phyloP scores from a whole-genome alignment of 1,140 invertebrate species.

The Nylanderia fulva region DNA sequence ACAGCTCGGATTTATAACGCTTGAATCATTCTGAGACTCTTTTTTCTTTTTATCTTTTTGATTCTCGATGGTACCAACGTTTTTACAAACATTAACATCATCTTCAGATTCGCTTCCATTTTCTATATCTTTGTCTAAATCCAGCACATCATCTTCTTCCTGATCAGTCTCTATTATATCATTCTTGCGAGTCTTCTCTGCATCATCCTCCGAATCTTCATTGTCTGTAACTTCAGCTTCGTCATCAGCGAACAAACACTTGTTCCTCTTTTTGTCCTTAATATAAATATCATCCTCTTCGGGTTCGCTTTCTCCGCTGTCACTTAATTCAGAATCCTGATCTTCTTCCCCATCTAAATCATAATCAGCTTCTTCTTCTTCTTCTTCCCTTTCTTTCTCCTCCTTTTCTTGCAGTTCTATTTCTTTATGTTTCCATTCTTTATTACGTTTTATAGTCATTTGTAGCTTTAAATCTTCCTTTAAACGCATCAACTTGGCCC shows the following conservation, averaged over 20 bases:
- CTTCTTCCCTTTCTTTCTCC: slow-evolving; percentile 72
- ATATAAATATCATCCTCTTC: slow-evolving; percentile 77
- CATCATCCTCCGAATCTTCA: slow-evolving; percentile 79
- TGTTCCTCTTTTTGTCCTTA: slow-evolving; percentile 72
- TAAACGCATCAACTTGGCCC: slow-evolving; percentile 87
- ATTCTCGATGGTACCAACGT: slow-evolving; percentile 26
- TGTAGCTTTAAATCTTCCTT: slow-evolving; percentile 88
- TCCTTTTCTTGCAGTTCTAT: slow-evolving; percentile 75
- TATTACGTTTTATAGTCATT: slow-evolving; percentile 87
- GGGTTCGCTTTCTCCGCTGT: slow-evolving; percentile 77
- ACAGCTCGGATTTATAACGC: slow-evolving; percentile 65
- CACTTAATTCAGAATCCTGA: slow-evolving; percentile 67
- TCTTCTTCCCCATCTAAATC: slow-evolving; percentile 69
- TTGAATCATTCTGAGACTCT: slow-evolving; percentile 80
- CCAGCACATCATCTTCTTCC: slow-evolving; percentile 76
- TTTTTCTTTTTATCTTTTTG: slow-evolving; percentile 71
- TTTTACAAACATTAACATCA: slow-evolving; percentile 70
- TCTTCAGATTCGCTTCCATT: slow-evolving; percentile 77
- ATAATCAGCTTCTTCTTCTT: slow-evolving; percentile 59
- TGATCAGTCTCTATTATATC: slow-evolving; percentile 77
- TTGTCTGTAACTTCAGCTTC: slow-evolving; percentile 82
- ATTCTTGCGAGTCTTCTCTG: slow-evolving; percentile 81
- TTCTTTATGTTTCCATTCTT: slow-evolving; percentile 88
- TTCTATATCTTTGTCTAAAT: slow-evolving; percentile 78
- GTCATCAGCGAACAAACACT: slow-evolving; percentile 79